phyloP scores from a whole-genome alignment of 2,888 invertebrate genomes.

The Tortricodes alternella region DNA sequence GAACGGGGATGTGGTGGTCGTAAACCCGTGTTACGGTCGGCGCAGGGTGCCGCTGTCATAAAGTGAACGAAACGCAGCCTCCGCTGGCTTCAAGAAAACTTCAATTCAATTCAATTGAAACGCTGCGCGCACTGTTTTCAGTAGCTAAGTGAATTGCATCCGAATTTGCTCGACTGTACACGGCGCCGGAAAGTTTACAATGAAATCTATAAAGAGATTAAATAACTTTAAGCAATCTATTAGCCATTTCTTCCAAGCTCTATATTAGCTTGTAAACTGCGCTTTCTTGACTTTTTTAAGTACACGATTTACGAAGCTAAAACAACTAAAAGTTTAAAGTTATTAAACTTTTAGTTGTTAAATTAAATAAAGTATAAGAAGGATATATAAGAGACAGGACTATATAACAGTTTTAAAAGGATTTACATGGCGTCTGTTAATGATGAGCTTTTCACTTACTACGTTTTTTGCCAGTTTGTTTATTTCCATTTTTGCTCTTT shows the following conservation, averaged over 20 bases:
- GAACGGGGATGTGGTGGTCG: conserved; percentile 62
- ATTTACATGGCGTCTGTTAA: too few relatives aligned
- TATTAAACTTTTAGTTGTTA: too few relatives aligned
- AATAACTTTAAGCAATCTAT: conserved; percentile 29
- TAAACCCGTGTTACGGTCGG: conserved; percentile 61
- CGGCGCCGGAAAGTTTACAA: conserved; percentile 23
- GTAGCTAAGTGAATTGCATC: conserved; percentile 33
- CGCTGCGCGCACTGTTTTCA: conserved; percentile 39
- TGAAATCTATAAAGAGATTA: conserved; percentile 30
- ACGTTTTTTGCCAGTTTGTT: too few relatives aligned
- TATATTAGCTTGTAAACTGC: neutral
- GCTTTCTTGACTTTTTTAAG: neutral
- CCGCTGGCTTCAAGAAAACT: conserved; percentile 27
- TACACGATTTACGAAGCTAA: neutral
- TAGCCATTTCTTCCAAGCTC: conserved; percentile 16
- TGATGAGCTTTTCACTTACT: too few relatives aligned
- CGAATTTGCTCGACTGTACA: conserved; percentile 24
- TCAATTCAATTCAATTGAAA: conserved; percentile 55
- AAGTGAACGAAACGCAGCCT: conserved; percentile 53
- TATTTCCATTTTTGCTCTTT: too few relatives aligned
- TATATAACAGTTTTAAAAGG: too few relatives aligned
- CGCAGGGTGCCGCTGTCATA: conserved; percentile 66
- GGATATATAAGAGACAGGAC: too few relatives aligned
- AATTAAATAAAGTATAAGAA: too few relatives aligned
- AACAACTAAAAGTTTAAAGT: neutral